Base-by-base conservation (phyloP, 1,140 invertebrate genomes). In the Zaprionus africanus region DNA sequence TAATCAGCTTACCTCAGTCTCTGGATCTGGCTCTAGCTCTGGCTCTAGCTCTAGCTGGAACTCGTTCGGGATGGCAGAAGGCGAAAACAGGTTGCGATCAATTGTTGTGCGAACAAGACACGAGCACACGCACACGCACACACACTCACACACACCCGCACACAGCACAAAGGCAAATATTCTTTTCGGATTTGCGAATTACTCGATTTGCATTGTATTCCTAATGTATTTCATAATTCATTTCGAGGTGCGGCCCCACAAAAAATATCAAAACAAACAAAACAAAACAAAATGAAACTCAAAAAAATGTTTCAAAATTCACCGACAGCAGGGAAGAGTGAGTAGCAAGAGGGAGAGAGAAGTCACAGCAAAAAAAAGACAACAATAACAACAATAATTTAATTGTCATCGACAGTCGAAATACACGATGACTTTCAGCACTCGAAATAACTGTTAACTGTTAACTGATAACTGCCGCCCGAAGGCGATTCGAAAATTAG, bases 1-100 rank as follows among this genome's bases (percentile, higher is more conserved):
- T 82, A 83, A 86, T 88, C 73, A 88, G 83, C 81, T 86, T 86
- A 86, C 84, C 80, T 83, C 77, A 80, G 82, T 79, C 67, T 62
- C 38, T 61, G 64, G 62, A 51, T 19, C 62, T 28, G 24, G n/a
- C 4, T 57, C 54, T 43, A 54, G 31, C 63, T 31, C 24, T 24
- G 65, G 28, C 56, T 19, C 43, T 28, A 17, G 15, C 11, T 57
- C 28, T 51, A 4, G 17, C 22, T 15, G 28, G 17, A 22, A 36
- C 51, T 74, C 57, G 65, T 68, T 69, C 31, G 26, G 66, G 59
- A 69, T 58, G 13, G 38, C 24, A 62, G 59, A 26, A 58, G 22
- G 22, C 34, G n/a, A 58, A 75, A 75, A 75, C 72, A 70, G 72
- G 72, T 75, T 75, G 72, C 36, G 36, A 67, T 60, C 36, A 67